Evolutionary conservation across 2,113 vertebrate genomes (phyloP).

Genomic region (Pedionomus torquatus): DNA sequence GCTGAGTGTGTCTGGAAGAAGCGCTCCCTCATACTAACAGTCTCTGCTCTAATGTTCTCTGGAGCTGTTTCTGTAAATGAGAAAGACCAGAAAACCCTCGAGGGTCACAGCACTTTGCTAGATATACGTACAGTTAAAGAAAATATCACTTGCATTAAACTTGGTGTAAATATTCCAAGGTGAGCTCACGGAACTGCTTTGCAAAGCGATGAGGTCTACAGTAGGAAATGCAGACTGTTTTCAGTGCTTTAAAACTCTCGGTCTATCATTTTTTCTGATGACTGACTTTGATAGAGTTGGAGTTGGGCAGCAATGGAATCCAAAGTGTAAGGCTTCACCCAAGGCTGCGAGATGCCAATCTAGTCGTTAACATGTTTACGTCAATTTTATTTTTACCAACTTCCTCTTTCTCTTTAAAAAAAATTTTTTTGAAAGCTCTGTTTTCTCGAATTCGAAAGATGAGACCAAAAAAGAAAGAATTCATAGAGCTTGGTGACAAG

Average conservation of each 20-base stretch:
- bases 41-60: not conserved
- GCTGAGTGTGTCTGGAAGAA: not conserved
- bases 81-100: not conserved
- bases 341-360: not conserved
- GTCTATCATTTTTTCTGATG: not conserved
- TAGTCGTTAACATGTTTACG: not conserved
- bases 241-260: not conserved
- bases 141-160: not conserved
- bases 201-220: not conserved
- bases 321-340: not conserved
- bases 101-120: not conserved
- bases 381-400: not conserved
- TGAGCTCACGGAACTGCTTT: not conserved
- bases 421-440: fast-evolving
- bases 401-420: not conserved
- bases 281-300: not conserved
- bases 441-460: not conserved
- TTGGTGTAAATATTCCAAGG: not conserved
- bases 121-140: not conserved
- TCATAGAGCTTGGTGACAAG: not conserved
- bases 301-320: not conserved
- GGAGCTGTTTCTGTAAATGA: not conserved
- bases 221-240: not conserved
- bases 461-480: not conserved
- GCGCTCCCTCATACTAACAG: not conserved